These are phyloP conservation scores for Pseudorasbora parva DNA, from an alignment of 2,113 vertebrate genomes.

Conservation along the genomic window DNA sequence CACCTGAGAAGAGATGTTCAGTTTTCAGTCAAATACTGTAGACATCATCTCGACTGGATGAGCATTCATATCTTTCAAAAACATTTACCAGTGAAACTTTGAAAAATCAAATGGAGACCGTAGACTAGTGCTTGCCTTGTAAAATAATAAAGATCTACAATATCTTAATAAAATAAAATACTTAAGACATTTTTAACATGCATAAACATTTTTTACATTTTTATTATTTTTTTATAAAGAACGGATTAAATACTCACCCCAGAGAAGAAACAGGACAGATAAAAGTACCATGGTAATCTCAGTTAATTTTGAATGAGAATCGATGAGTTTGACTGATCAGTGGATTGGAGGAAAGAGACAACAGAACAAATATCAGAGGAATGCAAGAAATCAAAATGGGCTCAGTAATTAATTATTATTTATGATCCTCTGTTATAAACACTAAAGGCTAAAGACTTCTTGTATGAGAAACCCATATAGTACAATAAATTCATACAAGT, in stretches of 20 bases:
- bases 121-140: not conserved
- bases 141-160: not conserved
- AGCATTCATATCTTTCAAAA: not conserved
- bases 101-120: not conserved
- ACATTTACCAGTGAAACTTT: not conserved
- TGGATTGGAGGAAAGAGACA: not conserved
- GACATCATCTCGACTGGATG: not conserved
- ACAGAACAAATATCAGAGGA: not conserved
- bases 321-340: not conserved
- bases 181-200: no score
- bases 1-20: not conserved
- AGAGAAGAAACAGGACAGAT: not conserved
- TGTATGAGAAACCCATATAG: no score
- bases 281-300: not conserved
- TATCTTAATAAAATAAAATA: not conserved
- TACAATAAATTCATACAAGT: no score
- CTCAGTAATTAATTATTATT: not conserved
- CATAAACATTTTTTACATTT: no score
- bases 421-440: not conserved
- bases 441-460: not conserved
- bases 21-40: not conserved
- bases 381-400: not conserved
- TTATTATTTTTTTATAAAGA: no score
- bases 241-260: not conserved
- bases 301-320: not conserved